Evolutionary conservation across 1,140 invertebrate genomes (phyloP).

Genomic region (Drosophila truncata): DNA sequence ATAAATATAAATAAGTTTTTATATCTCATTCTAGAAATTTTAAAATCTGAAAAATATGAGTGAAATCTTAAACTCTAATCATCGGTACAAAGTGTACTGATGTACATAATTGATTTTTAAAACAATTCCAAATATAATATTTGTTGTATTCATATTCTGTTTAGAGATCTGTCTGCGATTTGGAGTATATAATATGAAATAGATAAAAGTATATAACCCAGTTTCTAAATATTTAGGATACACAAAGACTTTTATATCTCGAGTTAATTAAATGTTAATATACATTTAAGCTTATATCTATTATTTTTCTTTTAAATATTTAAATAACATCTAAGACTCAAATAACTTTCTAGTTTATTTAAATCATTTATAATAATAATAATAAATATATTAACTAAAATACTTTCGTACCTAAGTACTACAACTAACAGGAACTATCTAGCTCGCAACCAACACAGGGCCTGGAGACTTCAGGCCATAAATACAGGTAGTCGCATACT

Average conservation of each 20-base stretch:
- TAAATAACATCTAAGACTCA: background rate
- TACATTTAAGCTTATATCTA: background rate
- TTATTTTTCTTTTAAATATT: background rate
- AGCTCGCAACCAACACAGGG: constrained; percentile 7
- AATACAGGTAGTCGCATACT: constrained; percentile 77
- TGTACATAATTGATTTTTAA: too few species aligned
- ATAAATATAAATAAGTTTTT: background rate
- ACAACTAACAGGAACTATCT: background rate
- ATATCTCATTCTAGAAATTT: background rate
- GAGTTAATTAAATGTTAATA: background rate
- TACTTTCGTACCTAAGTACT: background rate
- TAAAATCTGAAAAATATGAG: background rate
- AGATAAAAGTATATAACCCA: background rate
- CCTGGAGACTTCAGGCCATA: constrained; percentile 51
- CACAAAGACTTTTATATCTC: background rate
- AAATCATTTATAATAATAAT: too few species aligned
- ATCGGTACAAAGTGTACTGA: background rate
- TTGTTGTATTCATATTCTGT: background rate
- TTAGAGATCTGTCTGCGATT: background rate
- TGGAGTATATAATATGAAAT: background rate
- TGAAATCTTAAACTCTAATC: background rate
- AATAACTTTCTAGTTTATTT: background rate
- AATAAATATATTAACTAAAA: background rate
- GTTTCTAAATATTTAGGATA: background rate
- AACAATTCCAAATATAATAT: background rate